phyloP scores from a whole-genome alignment of 1,140 invertebrate species.

The Oncopodura yosiiana region DNA sequence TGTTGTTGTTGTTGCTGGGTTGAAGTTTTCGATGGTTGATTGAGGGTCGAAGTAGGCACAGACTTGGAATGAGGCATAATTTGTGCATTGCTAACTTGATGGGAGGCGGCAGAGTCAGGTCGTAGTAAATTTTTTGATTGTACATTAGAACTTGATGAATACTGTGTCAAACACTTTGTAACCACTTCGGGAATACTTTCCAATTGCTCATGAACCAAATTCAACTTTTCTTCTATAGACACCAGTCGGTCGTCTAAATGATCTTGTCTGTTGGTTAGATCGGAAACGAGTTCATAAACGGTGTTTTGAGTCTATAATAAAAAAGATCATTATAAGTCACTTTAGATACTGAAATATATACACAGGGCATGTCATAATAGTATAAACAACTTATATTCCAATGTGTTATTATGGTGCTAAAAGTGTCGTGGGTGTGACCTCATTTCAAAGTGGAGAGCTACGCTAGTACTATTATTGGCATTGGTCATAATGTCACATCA shows the following conservation, averaged over 20 bases:
- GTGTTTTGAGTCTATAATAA: constrained; percentile 84
- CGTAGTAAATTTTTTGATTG: constrained; percentile 70
- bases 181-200: constrained; percentile 73
- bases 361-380: no score
- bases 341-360: no score
- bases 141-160: constrained; percentile 49
- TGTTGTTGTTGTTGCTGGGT: no score
- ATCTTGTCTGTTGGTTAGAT: constrained; percentile 86
- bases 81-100: constrained; percentile 12
- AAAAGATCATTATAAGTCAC: no score
- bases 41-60: constrained; percentile 42
- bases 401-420: no score
- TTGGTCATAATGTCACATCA: no score
- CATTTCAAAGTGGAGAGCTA: no score
- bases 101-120: constrained; percentile 53
- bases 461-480: no score
- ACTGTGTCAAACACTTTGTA: constrained; percentile 59
- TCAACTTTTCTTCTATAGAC: constrained; percentile 76
- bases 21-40: no score
- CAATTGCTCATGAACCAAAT: constrained; percentile 61
- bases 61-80: constrained; percentile 48
- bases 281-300: constrained; percentile 91
- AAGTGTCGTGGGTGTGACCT: no score
- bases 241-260: constrained; percentile 75
- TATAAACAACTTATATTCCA: no score